Percentiles rank a stretch among this genome's conserved stretches.
Conservation (phyloP, 2,888 invertebrate species). For the Brachyptera risi region DNA sequence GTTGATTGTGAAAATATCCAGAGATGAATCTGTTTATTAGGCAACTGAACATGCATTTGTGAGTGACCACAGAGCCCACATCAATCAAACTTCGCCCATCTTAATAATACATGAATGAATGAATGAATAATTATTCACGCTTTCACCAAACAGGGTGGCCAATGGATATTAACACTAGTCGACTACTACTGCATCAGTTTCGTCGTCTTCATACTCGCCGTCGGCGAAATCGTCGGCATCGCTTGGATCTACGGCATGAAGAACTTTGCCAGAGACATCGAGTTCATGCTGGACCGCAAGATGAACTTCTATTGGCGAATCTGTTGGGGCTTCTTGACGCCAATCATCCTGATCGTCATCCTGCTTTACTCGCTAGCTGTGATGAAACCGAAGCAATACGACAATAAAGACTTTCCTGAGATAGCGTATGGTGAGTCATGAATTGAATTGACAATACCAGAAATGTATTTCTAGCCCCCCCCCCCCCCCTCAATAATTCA, state of each 20-base stretch:
- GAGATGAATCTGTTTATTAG: too few relatives aligned
- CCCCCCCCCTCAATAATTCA: too few relatives aligned
- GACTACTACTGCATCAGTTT: constrained; percentile 59
- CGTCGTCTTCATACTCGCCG: constrained; percentile 54
- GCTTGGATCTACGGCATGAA: constrained; percentile 59
- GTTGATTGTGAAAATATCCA: too few relatives aligned
- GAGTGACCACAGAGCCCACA: too few relatives aligned
- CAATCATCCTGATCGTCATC: constrained; percentile 63
- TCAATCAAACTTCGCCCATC: too few relatives aligned
- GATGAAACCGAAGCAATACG: constrained; percentile 51
- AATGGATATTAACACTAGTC: constrained; percentile 55
- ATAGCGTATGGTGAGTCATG: constrained; percentile 58
- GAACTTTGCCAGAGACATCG: constrained; percentile 66
- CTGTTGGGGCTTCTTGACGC: constrained; percentile 74
- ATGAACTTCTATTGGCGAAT: constrained; percentile 72
- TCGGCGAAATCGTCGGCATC: constrained; percentile 53
- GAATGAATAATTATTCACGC: background rate
- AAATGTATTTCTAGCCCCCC: too few relatives aligned
- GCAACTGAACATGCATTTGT: too few relatives aligned
- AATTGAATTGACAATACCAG: too few relatives aligned
- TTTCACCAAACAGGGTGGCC: constrained; percentile 50
- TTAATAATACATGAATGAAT: background rate
- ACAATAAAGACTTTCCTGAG: constrained; percentile 55
- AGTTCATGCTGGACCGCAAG: constrained; percentile 72
- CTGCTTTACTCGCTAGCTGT: constrained; percentile 65